Base-by-base conservation (phyloP, 2,113 vertebrate species). In the Syngnathus typhle region DNA sequence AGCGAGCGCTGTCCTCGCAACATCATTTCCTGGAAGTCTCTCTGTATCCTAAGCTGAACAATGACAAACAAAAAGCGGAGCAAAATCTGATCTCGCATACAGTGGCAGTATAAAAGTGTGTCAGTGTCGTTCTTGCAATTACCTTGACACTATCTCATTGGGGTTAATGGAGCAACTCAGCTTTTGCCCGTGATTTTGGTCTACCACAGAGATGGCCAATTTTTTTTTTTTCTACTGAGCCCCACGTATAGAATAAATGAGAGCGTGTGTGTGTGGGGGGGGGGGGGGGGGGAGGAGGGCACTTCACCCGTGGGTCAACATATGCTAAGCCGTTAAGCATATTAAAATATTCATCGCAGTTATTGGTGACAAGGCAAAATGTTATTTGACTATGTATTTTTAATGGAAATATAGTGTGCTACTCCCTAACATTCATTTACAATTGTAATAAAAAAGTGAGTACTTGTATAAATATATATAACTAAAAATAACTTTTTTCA, bases 11-110 rank as follows among this genome's bases (percentile, higher is more conserved):
- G 72, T 76, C 73, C 19, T 72, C 67, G 76, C 71, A 85, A 80
- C 78, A 52, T 43, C 62, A 71, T 83, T 78, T 87, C 81, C 84
- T 82, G 65, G 62, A 38, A 39, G 21, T 41, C 27, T 23, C 60
- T 54, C 43, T 66, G 52, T 61, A 70, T 85, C 44, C 68, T 68
- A 55, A 74, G 60, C 38, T 27, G 10, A 46, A 76, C n/a, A 51
- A 70, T 55, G 70, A 67, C 74, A 67, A 80, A 76, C 65, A 64
- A 54, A 5, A 36, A 12, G 12, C 41, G 32, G 6, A 56, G 18
- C 1, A 21, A 65, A 65, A 68, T 23, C 54, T 27, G 44, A 6
- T 11, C 47, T 67, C 51, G 67, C 23, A 5, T 52, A 12, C 55
- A 41, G 13, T 2, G 54, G 37, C 76, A 39, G 15, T 21, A 21